Base-by-base conservation (phyloP, 2,797 vertebrate species). In the Novumbra hubbsi region DNA sequence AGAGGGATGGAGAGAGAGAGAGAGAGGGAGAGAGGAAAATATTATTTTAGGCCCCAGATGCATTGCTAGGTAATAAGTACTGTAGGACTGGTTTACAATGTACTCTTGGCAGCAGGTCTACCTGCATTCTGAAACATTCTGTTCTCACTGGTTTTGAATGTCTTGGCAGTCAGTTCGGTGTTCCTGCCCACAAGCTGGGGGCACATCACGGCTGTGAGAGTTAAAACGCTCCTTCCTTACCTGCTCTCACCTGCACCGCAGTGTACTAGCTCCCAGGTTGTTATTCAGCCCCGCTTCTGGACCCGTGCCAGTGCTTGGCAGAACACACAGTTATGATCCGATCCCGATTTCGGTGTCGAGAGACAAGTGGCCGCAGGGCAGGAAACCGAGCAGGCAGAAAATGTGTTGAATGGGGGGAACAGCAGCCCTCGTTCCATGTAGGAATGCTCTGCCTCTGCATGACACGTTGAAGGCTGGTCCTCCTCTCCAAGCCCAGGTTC, bases 81-180 rank as follows among this genome's bases (percentile, higher is more conserved):
- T 60, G 21, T 27, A 64, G 30, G 63, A 57, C 55, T 57, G 27
- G 66, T 24, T 68, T 45, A 45, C 19, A 48, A 68, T 73, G 57
- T 19, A 16, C 28, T 30, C 17, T 50, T 21, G 71, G 64, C 45
- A 50, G 38, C 34, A 52, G 60, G 34, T n/a, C 9, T 24, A 24
- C n/a, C 66, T 68, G 16, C n/a, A 45, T 49, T 24, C 38, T 17
- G 16, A 30, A 28, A 50, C 27, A 34, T 32, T 34, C 16, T 34
- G 72, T 52, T 65, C 62, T 45, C 12, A 38, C 8, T 30, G 34
- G 38, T 9, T 68, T 68, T 68, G n/a, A 45, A 38, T 45, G 66
- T 15, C 34, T 45, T 45, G 66, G 34, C 66, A 41, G 34, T 68
- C 66, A 6, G 4, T 38, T 68, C 8, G 9, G 5, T 45, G 34